Evolutionary conservation across 2,888 invertebrate genomes (phyloP).

Genomic region (Corythucha ciliata): DNA sequence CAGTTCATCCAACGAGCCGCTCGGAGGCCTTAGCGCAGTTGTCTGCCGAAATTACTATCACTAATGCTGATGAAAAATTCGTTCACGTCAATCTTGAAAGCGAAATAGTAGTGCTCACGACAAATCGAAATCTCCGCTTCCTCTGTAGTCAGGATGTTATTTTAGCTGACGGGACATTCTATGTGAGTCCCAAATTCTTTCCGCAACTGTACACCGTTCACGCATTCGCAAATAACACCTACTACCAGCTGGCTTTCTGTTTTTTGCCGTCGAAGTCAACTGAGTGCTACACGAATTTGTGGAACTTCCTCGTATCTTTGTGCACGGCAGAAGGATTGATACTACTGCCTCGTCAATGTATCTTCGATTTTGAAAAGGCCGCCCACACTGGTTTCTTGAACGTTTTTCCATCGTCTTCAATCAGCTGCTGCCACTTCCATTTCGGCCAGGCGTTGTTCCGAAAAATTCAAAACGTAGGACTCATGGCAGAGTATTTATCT

Average conservation of each 20-base stretch:
- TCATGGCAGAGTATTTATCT: too few relatives aligned
- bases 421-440: neutral
- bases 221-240: neutral
- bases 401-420: neutral
- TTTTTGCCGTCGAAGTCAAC: constrained; percentile 5
- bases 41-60: too few relatives aligned
- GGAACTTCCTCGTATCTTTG: neutral
- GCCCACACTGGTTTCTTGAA: constrained; percentile 4
- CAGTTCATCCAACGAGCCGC: too few relatives aligned
- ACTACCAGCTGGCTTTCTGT: constrained; percentile 5
- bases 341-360: constrained; percentile 1
- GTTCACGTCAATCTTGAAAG: too few relatives aligned
- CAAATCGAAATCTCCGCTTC: too few relatives aligned
- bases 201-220: too few relatives aligned
- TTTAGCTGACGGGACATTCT: too few relatives aligned
- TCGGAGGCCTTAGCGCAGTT: too few relatives aligned
- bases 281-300: neutral
- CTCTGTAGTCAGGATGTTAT: too few relatives aligned
- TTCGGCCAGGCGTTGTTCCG: neutral
- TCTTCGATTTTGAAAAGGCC: neutral
- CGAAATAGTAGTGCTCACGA: too few relatives aligned
- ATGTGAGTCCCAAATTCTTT: too few relatives aligned
- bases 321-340: constrained; percentile 1
- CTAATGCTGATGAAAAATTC: too few relatives aligned
- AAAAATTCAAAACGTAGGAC: neutral